Conservation (phyloP, 2,888 invertebrate species). For the Tuta absoluta region DNA sequence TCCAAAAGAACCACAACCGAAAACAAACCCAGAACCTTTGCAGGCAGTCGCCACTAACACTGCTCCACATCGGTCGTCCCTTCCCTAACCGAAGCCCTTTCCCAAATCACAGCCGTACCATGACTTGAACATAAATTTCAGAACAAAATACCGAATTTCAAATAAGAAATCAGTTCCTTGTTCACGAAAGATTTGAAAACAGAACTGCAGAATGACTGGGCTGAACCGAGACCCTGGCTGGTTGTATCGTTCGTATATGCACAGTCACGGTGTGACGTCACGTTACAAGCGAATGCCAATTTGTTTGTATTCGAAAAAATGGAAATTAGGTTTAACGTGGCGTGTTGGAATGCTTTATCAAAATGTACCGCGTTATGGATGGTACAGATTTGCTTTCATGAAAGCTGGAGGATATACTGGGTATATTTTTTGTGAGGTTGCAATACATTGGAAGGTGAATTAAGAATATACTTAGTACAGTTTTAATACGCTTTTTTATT, state of each 20-base stretch:
- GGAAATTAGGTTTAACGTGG: conserved; percentile 17
- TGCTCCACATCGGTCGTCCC: too few relatives aligned
- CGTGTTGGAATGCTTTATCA: conserved; percentile 19
- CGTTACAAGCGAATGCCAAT: conserved; percentile 28
- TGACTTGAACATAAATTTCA: not conserved
- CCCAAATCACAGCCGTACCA: not conserved
- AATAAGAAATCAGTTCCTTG: conserved; percentile 1
- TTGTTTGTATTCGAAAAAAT: conserved; percentile 15
- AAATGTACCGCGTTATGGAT: conserved; percentile 14
- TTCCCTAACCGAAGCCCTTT: too few relatives aligned
- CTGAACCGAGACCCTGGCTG: conserved; percentile 6
- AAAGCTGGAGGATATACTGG: not conserved
- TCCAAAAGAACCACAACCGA: too few relatives aligned
- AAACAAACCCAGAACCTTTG: too few relatives aligned
- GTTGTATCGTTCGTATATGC: conserved; percentile 12
- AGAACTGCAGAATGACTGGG: conserved; percentile 32
- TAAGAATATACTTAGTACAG: too few relatives aligned
- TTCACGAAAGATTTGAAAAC: conserved; percentile 7
- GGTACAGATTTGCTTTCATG: not conserved
- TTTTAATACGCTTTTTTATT: too few relatives aligned
- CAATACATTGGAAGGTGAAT: too few relatives aligned
- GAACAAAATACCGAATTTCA: not conserved
- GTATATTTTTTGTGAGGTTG: not conserved
- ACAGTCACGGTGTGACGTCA: conserved; percentile 14
- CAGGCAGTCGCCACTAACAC: too few relatives aligned